A percentile compares a stretch with the other conserved stretches of the same genome.
These are phyloP conservation scores for Caenorhabditis sinica DNA, from an alignment of 2,888 invertebrate genomes.

Conservation along the genomic window DNA sequence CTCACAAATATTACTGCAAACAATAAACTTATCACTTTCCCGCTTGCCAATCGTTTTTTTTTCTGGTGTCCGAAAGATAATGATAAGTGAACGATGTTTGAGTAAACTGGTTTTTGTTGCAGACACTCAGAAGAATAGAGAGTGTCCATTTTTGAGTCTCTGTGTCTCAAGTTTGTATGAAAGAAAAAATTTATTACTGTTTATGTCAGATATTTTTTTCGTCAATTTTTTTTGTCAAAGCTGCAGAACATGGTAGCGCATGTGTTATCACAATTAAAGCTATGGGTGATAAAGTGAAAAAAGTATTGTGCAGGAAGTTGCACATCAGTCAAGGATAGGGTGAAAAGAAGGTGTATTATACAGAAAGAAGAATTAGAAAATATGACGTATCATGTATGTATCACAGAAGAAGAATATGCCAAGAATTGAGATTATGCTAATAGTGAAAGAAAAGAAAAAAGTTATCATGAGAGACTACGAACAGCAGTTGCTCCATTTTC, in stretches of 20 bases:
- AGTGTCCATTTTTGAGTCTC: slow-evolving; percentile 1
- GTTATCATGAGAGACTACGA: slow-evolving; percentile 24
- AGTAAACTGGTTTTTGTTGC: slow-evolving; percentile 21
- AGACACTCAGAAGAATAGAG: slow-evolving; percentile 10
- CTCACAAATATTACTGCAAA: background rate
- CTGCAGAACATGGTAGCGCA: background rate
- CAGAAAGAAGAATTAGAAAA: background rate
- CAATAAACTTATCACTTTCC: slow-evolving; percentile 7
- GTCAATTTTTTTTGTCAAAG: background rate
- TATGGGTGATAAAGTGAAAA: slow-evolving; percentile 1
- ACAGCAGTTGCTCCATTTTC: slow-evolving; percentile 38
- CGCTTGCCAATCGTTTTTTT: background rate
- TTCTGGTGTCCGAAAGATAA: slow-evolving; percentile 23
- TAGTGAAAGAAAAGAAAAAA: background rate
- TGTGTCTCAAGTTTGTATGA: too few relatives aligned
- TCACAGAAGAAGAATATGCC: background rate
- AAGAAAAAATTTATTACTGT: too few relatives aligned
- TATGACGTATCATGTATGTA: too few relatives aligned
- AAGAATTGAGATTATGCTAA: too few relatives aligned
- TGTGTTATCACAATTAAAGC: slow-evolving; percentile 5
- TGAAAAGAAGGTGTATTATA: background rate
- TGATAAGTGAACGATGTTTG: slow-evolving; percentile 10
- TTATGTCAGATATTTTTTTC: background rate
- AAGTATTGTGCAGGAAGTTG: background rate
- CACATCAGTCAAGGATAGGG: slow-evolving; percentile 20